Base-by-base conservation (phyloP, 2,797 vertebrate genomes). In the Gadopsis bispinosus region DNA sequence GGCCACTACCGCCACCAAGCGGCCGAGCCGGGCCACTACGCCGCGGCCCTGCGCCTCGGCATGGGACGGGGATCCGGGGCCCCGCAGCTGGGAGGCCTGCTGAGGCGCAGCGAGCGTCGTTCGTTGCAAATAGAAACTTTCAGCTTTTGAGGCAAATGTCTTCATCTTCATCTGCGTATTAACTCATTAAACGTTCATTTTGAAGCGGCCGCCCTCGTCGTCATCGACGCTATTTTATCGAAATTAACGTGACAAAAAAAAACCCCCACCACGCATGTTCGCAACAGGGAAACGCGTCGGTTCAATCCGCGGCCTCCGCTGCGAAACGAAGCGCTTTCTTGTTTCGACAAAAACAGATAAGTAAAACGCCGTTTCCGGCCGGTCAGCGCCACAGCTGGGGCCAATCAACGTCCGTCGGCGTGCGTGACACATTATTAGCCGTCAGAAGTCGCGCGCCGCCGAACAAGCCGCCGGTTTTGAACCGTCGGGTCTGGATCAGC, bases 1-100 rank as follows among this genome's bases (percentile, higher is more conserved):
- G 17, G 7, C 33, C 70, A 68, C 58, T 59, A 78, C 33, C 87
- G 80, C 90, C 91, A 68, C 87, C 80, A 2, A 58, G 81, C 62
- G 91, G 83, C 26, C 20, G 19, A 5, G 0, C 0, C 1, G 10
- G 0, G 13, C 1, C 26, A 22, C 70, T 84, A 2, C 84, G 73
- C 0, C 6, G 26, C 7, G 20, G 77, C 74, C 77, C 73, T 53
- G 33, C 3, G n/a, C 6, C 17, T 0, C 8, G 20, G 48, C 13
- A 2, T 3, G 29, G 14, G 3, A 8, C 17, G 45, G 64, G 59
- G 48, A 31, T 43, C 68, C 45, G 29, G 35, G 83, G 86, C 88
- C 88, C 83, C 83, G 33, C 16, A 7, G 14, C 43, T 0, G 5
- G 26, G n/a, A 20, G 73, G 53, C 72, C 73, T 3, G 50, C 33